Percentiles rank a stretch among this genome's conserved stretches.
Evolutionary conservation across 2,888 invertebrate genomes (phyloP).

Genomic region (Ormyrus pomaceus): DNA sequence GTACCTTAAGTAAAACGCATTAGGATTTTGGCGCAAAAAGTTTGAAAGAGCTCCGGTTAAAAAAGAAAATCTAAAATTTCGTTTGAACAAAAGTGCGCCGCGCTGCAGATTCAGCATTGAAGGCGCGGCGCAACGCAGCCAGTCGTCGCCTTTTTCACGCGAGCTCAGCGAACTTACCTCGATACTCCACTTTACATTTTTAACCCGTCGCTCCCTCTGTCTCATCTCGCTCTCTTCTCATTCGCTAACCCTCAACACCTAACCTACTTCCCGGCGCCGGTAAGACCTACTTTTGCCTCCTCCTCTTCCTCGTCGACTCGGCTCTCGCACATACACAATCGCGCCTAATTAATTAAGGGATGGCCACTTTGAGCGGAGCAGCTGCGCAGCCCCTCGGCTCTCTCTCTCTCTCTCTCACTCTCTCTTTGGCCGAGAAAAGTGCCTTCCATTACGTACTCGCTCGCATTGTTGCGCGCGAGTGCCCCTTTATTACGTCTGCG

Average conservation of each 20-base stretch:
- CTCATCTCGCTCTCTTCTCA: background rate
- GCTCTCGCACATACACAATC: slow-evolving; percentile 4
- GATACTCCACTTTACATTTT: slow-evolving; percentile 29
- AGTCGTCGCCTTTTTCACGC: background rate
- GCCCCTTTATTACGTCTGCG: slow-evolving; percentile 32
- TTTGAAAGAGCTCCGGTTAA: no score
- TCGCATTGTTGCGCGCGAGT: slow-evolving; percentile 9
- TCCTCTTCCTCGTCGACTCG: no score
- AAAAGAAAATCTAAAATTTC: no score
- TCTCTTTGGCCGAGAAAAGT: slow-evolving; percentile 11
- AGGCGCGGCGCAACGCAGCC: no score
- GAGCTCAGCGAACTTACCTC: background rate
- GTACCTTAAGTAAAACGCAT: no score
- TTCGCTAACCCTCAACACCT: background rate
- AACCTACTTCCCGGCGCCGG: slow-evolving; percentile 34
- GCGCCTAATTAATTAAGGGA: slow-evolving; percentile 47
- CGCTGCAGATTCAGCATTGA: no score
- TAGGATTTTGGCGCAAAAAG: background rate
- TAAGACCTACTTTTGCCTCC: slow-evolving; percentile 27
- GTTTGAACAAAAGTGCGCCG: no score
- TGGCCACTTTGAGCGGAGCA: slow-evolving; percentile 21
- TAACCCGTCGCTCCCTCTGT: background rate
- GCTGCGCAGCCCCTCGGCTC: background rate
- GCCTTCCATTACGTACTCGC: slow-evolving; percentile 38
- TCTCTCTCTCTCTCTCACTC: background rate